Conservation (phyloP, 2,888 invertebrate genomes). For the Pecten maximus region DNA sequence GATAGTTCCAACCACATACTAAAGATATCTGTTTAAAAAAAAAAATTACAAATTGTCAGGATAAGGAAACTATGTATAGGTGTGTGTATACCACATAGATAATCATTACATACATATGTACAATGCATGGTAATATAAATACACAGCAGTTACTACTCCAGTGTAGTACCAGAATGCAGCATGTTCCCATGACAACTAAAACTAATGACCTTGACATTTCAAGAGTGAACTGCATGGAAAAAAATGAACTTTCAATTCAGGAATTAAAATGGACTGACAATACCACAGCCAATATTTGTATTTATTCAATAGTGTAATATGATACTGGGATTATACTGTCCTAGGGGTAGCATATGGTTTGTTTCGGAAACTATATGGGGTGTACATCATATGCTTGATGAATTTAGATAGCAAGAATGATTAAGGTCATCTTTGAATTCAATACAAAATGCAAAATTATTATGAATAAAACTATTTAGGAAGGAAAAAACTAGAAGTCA, state of each 20-base stretch:
- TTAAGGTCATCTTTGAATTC: no score
- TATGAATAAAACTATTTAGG: no score
- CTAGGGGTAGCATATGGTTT: neutral
- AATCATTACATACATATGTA: neutral
- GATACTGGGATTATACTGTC: neutral
- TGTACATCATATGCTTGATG: no score
- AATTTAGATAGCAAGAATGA: no score
- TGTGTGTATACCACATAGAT: neutral
- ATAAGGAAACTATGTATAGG: neutral
- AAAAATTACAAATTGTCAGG: no score
- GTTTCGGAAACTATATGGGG: no score
- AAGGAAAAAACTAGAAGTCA: no score
- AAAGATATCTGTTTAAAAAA: no score
- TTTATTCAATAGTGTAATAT: neutral
- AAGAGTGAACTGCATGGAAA: neutral
- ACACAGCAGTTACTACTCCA: neutral
- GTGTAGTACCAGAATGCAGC: slow-evolving; percentile 14
- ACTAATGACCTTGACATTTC: slow-evolving; percentile 2
- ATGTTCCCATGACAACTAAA: slow-evolving; percentile 21
- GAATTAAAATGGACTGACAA: neutral
- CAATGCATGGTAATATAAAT: neutral
- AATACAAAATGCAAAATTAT: no score
- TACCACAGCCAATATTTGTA: neutral
- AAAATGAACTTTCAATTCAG: neutral
- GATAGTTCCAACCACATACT: no score